Percentiles rank a stretch among this genome's conserved stretches.
phyloP scores from a whole-genome alignment of 64 coral and sea anemone genomes.

The Cladopsammia gracilis region DNA sequence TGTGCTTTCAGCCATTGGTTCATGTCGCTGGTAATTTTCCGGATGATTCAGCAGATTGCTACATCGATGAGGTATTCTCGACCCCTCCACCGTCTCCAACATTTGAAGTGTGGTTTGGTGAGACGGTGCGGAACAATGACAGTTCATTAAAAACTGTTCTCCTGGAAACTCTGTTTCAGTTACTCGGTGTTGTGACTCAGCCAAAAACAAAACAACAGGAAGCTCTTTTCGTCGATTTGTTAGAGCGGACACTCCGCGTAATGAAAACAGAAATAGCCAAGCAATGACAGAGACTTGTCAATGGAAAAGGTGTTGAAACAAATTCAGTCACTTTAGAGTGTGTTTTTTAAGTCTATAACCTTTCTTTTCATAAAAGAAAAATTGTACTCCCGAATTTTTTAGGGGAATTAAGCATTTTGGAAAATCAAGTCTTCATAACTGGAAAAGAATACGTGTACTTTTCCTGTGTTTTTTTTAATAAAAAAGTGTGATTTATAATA shows the following conservation, averaged over 20 bases:
- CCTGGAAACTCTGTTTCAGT: slow-evolving; percentile 38
- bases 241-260: slow-evolving; percentile 18
- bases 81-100: slow-evolving; percentile 48
- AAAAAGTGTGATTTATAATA: no score
- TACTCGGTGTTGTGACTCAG: slow-evolving; percentile 32
- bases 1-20: no score
- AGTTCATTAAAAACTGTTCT: slow-evolving; percentile 29
- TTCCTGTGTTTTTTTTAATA: no score
- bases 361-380: slow-evolving; percentile 31
- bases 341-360: neutral
- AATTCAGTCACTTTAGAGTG: neutral
- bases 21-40: neutral
- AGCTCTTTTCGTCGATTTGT: slow-evolving; percentile 40
- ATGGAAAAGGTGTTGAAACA: neutral
- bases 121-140: neutral
- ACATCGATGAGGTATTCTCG: neutral
- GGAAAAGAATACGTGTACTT: no score
- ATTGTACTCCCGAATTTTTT: slow-evolving; percentile 6
- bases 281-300: neutral
- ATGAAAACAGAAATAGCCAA: slow-evolving; percentile 40
- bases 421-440: no score
- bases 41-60: neutral
- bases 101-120: slow-evolving; percentile 34
- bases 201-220: slow-evolving; percentile 37
- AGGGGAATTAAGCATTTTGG: neutral